Base-by-base conservation (phyloP, 2,888 invertebrate species). In the Leucoptera coffeella region DNA sequence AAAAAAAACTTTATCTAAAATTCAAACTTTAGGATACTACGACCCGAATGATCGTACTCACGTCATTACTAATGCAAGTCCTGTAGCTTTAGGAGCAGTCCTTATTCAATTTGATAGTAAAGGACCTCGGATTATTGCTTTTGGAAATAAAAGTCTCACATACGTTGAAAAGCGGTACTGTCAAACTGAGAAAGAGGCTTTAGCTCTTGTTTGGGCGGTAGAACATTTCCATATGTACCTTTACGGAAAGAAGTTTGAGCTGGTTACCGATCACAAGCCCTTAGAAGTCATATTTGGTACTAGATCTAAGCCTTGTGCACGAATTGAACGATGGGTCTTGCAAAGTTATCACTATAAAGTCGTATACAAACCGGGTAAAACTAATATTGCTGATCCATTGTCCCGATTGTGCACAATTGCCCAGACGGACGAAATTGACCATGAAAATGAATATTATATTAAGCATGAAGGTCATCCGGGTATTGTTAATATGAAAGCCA, bases 401-500 rank as follows among this genome's bases (percentile, higher is more conserved):
- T 42, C 40, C 1, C 12, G 40, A 14, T 20, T 38, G n/a, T 29
- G 37, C 20, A 20, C 9, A 8, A 10, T 14, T 10, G 14, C 24
- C 6, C 22, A 27, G 14, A 15, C 9, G 9, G 27, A 27, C 15
- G 11, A 20, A 20, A 24, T 17, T 14, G 12, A 19, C 14, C 12
- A 28, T 13, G 10, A 14, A 25, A 12, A 13, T 14, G 39, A 36
- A 2, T n/a, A n/a, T n/a, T n/a, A n/a, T n/a, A n/a, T n/a, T n/a
- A n/a, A n/a, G n/a, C 42, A 45, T 27, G 35, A 40, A 23, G 38
- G 40, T 3, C 42, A 40, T 25, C 35, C 47, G 2, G 49, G 49
- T 3, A 43, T 47, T 2, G 44, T 42, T 0, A 33, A 40, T 0
- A 51, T 50, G 46, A 52, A 50, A 28, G 29, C 32, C 5, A 30